Evolutionary conservation across 2,113 vertebrate species (phyloP), one percentile per base, ranked within the genome.

Genomic region (Polyodon spathula): DNA sequence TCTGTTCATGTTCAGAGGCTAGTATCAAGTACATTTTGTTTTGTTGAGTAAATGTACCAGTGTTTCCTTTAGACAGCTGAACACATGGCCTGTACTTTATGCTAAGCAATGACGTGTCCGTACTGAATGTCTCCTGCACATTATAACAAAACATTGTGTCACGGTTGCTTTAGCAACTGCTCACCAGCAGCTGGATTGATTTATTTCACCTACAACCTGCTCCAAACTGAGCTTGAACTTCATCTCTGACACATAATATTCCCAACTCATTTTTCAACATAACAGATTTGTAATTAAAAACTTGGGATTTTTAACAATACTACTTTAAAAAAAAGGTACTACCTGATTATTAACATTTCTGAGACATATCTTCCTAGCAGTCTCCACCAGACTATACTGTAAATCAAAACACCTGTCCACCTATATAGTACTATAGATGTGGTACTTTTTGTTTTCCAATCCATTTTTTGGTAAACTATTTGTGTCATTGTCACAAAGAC

Each of bases 101-200:
- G 59, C 37, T 41, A 12, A 41, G 27, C 40, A 39, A n/a, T 42
- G 50, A 37, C 52, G 37, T 68, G 65, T 68, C 68, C 59, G 55
- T 68, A 72, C 72, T 68, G 69, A 63, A 67, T 69, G 60, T 39
- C 69, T 73, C 64, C 0, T 0, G 64, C 6, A 4, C 71, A 66
- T 74, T 62, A 68, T 73, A 76, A 66, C 61, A 74, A 69, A 79
- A 66, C 77, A 78, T 79, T 80, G 71, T 82, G 74, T 74, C 71
- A 46, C 63, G 63, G 77, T 83, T 78, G 51, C 77, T 73, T 80
- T 76, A 71, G 81, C 0, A 14, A 84, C 73, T 56, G 60, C 69
- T 68, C 48, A 59, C 68, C 73, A 74, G 72, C 76, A 82, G 78
- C 74, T 84, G 80, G 69, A 73, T 66, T 76, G 71, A 78, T 76